phyloP scores from a whole-genome alignment of 2,113 vertebrate species.

The Lophotis ruficrista region DNA sequence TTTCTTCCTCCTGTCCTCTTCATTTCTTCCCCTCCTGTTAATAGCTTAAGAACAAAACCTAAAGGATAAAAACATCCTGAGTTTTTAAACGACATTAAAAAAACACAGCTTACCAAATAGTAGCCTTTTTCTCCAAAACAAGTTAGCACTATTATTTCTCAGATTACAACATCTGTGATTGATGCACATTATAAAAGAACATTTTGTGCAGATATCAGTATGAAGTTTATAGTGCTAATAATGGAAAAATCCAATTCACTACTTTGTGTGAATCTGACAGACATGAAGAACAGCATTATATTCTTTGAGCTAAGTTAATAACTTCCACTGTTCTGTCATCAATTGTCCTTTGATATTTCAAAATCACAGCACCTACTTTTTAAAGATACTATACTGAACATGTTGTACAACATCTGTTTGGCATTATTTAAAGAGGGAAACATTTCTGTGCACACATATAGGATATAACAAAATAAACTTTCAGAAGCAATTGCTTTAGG shows the following conservation, averaged over 20 bases:
- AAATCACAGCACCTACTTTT: conserved; percentile 8
- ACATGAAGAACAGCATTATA: background rate
- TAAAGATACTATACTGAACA: background rate
- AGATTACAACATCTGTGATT: conserved; percentile 23
- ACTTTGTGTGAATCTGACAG: background rate
- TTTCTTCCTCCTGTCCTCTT: conserved; percentile 2
- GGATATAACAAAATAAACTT: conserved; percentile 37
- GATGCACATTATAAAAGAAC: background rate
- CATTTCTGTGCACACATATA: conserved; percentile 5
- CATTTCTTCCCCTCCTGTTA: background rate
- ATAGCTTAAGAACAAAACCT: background rate
- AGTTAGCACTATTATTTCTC: conserved; percentile 5
- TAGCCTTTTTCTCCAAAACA: background rate
- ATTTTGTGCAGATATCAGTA: background rate
- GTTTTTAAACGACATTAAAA: conserved; percentile 15
- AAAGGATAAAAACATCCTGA: background rate
- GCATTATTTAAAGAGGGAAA: conserved; percentile 15
- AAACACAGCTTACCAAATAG: background rate
- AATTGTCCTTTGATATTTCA: conserved; percentile 37
- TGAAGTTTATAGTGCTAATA: conserved; percentile 29
- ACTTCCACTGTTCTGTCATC: conserved; percentile 21
- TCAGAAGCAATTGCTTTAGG: conserved; percentile 29
- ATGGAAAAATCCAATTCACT: conserved; percentile 13
- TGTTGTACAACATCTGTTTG: conserved; percentile 38
- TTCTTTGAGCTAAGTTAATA: conserved; percentile 31